These are phyloP conservation scores for Mesoclemmys tuberculata DNA, from an alignment of 2,113 vertebrate genomes.

Conservation along the genomic window DNA sequence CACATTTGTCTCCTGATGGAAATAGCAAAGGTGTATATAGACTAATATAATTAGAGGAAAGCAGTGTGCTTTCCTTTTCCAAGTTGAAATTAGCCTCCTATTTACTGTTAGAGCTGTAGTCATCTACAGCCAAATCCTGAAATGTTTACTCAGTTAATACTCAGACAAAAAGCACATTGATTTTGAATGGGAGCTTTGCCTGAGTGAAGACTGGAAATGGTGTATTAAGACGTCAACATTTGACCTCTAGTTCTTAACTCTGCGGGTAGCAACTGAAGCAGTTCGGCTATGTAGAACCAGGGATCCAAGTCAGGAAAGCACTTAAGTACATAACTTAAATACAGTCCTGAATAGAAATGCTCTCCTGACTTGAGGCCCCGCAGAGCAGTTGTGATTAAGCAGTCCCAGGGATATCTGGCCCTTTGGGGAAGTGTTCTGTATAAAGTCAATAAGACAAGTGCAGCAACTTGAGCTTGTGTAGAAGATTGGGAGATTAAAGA, in stretches of 20 bases:
- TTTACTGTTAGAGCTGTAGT: constrained; percentile 65
- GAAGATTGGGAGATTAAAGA: not conserved
- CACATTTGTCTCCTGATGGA: constrained; percentile 60
- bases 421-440: not conserved
- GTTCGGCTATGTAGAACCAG: not conserved
- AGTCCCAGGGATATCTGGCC: not conserved
- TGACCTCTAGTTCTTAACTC: not conserved
- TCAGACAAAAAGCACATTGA: constrained; percentile 11
- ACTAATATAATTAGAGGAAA: constrained; percentile 65
- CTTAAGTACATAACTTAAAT: not conserved
- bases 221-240: constrained; percentile 23
- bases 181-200: constrained; percentile 31
- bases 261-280: not conserved
- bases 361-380: not conserved
- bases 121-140: constrained; percentile 55
- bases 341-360: not conserved
- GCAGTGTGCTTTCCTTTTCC: constrained; percentile 46
- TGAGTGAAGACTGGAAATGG: not conserved
- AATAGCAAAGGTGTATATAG: constrained; percentile 59
- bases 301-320: not conserved
- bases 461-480: not conserved
- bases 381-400: not conserved
- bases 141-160: constrained; percentile 32
- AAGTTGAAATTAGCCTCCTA: constrained; percentile 37
- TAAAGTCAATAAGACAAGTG: not conserved